Conservation (phyloP, 1,140 invertebrate species). For the Eulimnadia texana region DNA sequence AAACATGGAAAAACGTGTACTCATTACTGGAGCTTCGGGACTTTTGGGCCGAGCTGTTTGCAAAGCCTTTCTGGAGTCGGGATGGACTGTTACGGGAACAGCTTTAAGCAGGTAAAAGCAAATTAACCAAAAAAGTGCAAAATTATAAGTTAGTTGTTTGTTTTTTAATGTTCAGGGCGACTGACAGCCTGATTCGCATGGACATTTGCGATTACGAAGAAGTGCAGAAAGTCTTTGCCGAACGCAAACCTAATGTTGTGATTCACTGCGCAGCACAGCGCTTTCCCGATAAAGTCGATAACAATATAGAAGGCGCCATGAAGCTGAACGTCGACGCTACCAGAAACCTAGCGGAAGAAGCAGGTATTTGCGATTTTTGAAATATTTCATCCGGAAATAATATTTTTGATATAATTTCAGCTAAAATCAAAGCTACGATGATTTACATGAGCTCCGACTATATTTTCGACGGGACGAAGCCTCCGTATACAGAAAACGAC, state of each 20-base stretch:
- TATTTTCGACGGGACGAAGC: constrained; percentile 40
- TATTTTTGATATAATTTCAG: constrained; percentile 21
- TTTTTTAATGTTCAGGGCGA: constrained; percentile 20
- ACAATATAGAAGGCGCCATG: constrained; percentile 29
- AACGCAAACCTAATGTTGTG: constrained; percentile 32
- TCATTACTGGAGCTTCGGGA: constrained; percentile 39
- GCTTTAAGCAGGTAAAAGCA: constrained; percentile 30
- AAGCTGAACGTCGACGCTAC: constrained; percentile 35
- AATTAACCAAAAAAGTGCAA: too few species aligned
- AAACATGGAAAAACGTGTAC: constrained; percentile 19
- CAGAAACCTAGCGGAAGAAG: constrained; percentile 29
- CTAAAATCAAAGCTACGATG: constrained; percentile 27
- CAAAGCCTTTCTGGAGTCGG: constrained; percentile 24
- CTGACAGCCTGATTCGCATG: constrained; percentile 26
- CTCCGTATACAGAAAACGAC: constrained; percentile 34
- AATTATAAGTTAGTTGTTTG: too few species aligned
- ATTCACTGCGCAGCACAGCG: constrained; percentile 40
- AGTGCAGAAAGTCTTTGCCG: constrained; percentile 26
- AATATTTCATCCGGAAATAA: not conserved
- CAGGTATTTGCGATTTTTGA: constrained; percentile 27
- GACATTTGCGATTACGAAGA: constrained; percentile 29
- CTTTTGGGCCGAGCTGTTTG: constrained; percentile 33
- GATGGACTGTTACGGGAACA: constrained; percentile 31
- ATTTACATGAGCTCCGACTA: constrained; percentile 44
- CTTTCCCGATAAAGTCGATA: constrained; percentile 37